These are phyloP conservation scores for Pogonocherus hispidulus DNA, from an alignment of 2,888 invertebrate species.

Conservation along the genomic window DNA sequence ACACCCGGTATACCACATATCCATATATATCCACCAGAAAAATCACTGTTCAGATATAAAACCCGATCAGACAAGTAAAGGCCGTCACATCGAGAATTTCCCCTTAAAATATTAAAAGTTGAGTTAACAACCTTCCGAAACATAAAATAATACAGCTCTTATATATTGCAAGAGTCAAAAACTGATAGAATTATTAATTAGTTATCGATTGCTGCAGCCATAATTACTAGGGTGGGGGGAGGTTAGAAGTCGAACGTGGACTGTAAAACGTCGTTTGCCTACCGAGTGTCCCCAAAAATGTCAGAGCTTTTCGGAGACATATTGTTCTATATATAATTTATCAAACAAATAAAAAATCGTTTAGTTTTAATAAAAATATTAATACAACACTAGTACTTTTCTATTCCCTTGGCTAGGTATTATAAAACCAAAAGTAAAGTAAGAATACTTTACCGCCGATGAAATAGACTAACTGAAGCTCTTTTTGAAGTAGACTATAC, in stretches of 20 bases:
- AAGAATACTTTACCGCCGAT: too few species aligned
- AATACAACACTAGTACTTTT: too few species aligned
- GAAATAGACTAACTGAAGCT: too few species aligned
- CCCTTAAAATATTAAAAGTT: background rate
- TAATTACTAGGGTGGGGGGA: slow-evolving; percentile 34
- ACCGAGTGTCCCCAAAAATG: background rate
- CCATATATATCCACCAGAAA: too few species aligned
- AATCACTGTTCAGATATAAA: background rate
- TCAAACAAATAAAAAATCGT: too few species aligned
- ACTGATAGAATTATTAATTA: slow-evolving; percentile 37
- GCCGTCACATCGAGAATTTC: background rate
- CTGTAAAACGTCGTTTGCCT: background rate
- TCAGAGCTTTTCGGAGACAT: too few species aligned
- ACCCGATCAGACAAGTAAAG: background rate
- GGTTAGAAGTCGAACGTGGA: slow-evolving; percentile 14
- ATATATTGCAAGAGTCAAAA: slow-evolving; percentile 26
- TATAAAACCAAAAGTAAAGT: too few species aligned
- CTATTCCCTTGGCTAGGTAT: too few species aligned
- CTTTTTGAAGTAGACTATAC: too few species aligned
- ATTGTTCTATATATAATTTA: too few species aligned
- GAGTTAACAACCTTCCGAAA: slow-evolving; percentile 24
- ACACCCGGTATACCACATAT: too few species aligned
- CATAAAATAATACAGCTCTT: slow-evolving; percentile 29
- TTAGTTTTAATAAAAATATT: too few species aligned
- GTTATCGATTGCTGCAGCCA: slow-evolving; percentile 28